Conservation (phyloP, 2,888 invertebrate species). For the Ferdinandea cuprea region DNA sequence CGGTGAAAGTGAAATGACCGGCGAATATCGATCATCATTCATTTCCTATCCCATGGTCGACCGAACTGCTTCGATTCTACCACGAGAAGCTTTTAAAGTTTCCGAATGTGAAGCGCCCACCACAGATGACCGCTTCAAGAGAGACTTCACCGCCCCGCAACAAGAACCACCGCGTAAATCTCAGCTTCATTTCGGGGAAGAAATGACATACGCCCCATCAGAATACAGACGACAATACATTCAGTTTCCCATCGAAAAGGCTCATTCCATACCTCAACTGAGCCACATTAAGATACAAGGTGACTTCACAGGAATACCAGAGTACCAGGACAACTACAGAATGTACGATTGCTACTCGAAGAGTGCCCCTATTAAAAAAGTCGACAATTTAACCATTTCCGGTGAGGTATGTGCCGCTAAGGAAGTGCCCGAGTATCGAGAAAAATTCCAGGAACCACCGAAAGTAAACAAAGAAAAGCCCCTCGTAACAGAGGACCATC, state of each 20-base stretch:
- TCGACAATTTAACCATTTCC: conserved; percentile 80
- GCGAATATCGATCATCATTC: conserved; percentile 79
- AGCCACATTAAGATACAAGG: conserved; percentile 81
- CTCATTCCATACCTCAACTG: conserved; percentile 82
- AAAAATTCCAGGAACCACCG: conserved; percentile 80
- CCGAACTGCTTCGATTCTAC: conserved; percentile 79
- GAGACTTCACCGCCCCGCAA: conserved; percentile 77
- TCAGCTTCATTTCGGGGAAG: conserved; percentile 75
- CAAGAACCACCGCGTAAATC: conserved; percentile 76
- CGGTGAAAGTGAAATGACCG: conserved; percentile 78
- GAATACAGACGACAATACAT: conserved; percentile 81
- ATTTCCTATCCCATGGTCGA: conserved; percentile 80
- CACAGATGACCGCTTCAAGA: conserved; percentile 77
- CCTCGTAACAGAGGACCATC: conserved; percentile 80
- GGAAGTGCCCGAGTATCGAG: conserved; percentile 81
- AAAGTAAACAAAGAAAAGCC: conserved; percentile 77
- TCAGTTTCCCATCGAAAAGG: conserved; percentile 81
- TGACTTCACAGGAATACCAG: conserved; percentile 80
- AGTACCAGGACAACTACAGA: conserved; percentile 82
- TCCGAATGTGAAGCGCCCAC: conserved; percentile 67
- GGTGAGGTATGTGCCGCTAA: conserved; percentile 77
- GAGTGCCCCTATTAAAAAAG: conserved; percentile 82
- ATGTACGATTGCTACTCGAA: conserved; percentile 82
- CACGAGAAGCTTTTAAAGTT: conserved; percentile 79
- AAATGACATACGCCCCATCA: conserved; percentile 78